Evolutionary conservation across 2,113 vertebrate species (phyloP).

Genomic region (Datnioides undecimradiatus): DNA sequence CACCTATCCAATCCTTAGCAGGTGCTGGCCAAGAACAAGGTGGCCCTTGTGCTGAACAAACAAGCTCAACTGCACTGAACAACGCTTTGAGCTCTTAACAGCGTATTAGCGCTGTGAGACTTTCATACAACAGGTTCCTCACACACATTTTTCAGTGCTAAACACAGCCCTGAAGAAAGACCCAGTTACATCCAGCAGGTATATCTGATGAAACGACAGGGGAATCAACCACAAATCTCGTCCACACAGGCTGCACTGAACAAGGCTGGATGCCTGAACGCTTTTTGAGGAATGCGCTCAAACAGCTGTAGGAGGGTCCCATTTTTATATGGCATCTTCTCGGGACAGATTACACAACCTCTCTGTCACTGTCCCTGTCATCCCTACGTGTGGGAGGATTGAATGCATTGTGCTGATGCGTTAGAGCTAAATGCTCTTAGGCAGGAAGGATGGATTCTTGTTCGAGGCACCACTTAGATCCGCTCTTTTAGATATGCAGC

Average conservation of each 20-base stretch:
- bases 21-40: constrained; percentile 16
- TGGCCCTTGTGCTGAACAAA: constrained; percentile 9
- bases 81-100: constrained; percentile 23
- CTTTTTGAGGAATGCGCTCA: constrained; percentile 21
- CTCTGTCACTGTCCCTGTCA: constrained; percentile 62
- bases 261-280: constrained; percentile 34
- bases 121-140: constrained; percentile 1
- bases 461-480: constrained; percentile 35
- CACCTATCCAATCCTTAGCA: not conserved
- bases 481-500: constrained; percentile 47
- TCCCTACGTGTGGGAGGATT: constrained; percentile 45
- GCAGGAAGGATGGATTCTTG: constrained; percentile 43
- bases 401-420: constrained; percentile 50
- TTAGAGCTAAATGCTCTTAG: constrained; percentile 56
- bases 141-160: constrained; percentile 27
- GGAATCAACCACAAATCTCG: constrained; percentile 46
- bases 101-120: constrained; percentile 19
- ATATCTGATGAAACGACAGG: constrained; percentile 51
- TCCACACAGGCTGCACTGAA: constrained; percentile 31
- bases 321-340: constrained; percentile 56
- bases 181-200: constrained; percentile 36
- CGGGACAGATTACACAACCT: constrained; percentile 58
- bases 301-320: constrained; percentile 49
- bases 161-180: constrained; percentile 37
- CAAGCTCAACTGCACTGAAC: not conserved